Evolutionary conservation across 1,140 invertebrate species (phyloP).

Genomic region (Drosophila melanogaster): DNA sequence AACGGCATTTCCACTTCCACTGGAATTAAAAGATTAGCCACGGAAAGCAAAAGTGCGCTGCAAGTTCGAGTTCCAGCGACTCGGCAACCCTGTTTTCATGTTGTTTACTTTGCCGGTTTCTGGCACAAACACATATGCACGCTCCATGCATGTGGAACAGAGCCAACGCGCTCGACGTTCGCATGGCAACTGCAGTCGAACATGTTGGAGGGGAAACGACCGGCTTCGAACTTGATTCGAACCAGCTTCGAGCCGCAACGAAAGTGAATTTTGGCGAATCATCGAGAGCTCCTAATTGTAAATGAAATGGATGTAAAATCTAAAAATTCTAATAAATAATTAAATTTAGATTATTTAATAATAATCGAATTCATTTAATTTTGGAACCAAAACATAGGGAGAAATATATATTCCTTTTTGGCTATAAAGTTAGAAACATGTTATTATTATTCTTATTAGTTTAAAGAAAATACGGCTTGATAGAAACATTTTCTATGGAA

Average conservation of each 20-base stretch:
- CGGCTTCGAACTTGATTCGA: slow-evolving; percentile 4
- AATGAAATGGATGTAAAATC: background rate
- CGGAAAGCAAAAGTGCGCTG: slow-evolving; percentile 42
- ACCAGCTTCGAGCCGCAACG: slow-evolving; percentile 51
- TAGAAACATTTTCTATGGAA: too few species aligned
- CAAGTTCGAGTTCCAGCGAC: background rate
- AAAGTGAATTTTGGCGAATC: slow-evolving; percentile 63
- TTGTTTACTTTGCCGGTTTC: slow-evolving; percentile 76
- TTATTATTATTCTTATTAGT: too few species aligned
- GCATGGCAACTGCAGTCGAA: slow-evolving; percentile 17
- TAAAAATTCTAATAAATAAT: too few species aligned
- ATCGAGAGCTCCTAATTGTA: background rate
- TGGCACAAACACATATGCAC: slow-evolving; percentile 24
- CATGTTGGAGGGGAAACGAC: slow-evolving; percentile 66
- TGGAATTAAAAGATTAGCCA: slow-evolving; percentile 36
- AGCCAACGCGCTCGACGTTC: background rate
- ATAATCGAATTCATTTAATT: background rate
- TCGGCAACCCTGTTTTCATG: slow-evolving; percentile 28
- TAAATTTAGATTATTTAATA: too few species aligned
- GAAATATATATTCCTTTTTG: too few species aligned
- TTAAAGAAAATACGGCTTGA: too few species aligned
- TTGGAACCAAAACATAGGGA: too few species aligned
- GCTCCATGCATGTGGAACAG: background rate
- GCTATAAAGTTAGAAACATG: too few species aligned
- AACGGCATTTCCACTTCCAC: slow-evolving; percentile 15